Evolutionary conservation across 1,140 invertebrate species (phyloP).

Genomic region (Berghia stephanieae): DNA sequence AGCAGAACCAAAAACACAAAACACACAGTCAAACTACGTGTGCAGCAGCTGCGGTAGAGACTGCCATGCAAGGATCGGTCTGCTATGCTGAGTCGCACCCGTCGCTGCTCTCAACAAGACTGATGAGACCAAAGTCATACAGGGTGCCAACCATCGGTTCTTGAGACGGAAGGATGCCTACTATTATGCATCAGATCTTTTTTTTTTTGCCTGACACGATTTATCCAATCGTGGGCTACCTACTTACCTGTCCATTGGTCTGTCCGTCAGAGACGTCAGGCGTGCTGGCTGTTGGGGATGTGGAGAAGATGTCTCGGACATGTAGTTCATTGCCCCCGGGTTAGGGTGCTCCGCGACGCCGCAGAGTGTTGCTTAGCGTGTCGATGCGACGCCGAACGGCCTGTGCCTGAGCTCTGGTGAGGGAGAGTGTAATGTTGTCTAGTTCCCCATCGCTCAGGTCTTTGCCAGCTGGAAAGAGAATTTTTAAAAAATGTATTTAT

Average conservation of each 20-base stretch:
- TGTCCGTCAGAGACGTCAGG: background rate
- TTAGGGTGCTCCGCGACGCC: too few relatives aligned
- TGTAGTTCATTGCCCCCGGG: constrained; percentile 53
- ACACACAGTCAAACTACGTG: too few relatives aligned
- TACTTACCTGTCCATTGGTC: background rate
- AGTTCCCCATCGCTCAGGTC: constrained; percentile 59
- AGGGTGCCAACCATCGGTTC: too few relatives aligned
- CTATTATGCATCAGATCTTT: too few relatives aligned
- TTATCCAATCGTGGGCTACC: too few relatives aligned
- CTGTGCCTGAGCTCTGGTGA: constrained; percentile 56
- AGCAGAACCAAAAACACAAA: too few relatives aligned
- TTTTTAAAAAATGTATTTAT: background rate
- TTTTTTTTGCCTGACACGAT: background rate
- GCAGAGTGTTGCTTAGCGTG: constrained; percentile 55
- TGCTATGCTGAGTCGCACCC: too few relatives aligned
- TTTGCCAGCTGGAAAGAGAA: constrained; percentile 40
- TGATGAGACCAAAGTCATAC: too few relatives aligned
- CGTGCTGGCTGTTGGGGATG: background rate
- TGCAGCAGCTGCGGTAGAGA: too few relatives aligned
- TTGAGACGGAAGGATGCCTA: too few relatives aligned
- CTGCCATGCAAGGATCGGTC: too few relatives aligned
- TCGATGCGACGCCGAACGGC: constrained; percentile 56
- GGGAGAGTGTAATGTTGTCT: constrained; percentile 45
- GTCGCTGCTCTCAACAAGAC: too few relatives aligned
- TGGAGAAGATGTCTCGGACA: constrained; percentile 57